Evolutionary conservation across 2,888 invertebrate genomes (phyloP).

Genomic region (Xiphydria camelus): DNA sequence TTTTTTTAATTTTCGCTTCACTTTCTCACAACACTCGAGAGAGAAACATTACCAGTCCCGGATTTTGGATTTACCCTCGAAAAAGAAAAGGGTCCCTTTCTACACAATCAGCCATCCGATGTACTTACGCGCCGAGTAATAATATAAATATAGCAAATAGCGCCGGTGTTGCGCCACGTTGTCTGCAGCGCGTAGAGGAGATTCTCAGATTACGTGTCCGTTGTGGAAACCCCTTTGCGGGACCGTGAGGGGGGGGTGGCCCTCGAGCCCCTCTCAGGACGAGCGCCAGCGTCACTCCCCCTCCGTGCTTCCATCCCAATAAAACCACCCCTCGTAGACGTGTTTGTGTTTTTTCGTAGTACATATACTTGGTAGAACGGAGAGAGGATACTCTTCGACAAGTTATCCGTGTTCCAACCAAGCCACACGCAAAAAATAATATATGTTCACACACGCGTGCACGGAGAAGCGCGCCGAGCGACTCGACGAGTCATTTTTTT

Average conservation of each 20-base stretch:
- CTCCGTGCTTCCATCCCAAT: not conserved
- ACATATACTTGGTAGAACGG: conserved; percentile 30
- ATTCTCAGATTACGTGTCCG: conserved; percentile 2
- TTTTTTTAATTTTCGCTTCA: conserved; percentile 9
- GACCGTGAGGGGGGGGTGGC: too few species aligned
- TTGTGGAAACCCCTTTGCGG: too few species aligned
- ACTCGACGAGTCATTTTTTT: too few species aligned
- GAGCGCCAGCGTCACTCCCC: not conserved
- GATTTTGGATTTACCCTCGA: too few species aligned
- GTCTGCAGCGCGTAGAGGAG: conserved; percentile 47
- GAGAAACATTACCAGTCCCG: too few species aligned
- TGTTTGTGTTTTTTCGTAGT: conserved; percentile 40
- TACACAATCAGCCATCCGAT: too few species aligned
- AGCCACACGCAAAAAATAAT: conserved; percentile 19
- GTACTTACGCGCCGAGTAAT: too few species aligned
- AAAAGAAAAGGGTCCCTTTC: too few species aligned
- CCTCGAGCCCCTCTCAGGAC: conserved; percentile 5
- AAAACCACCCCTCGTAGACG: conserved; percentile 47
- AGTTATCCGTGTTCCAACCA: conserved; percentile 26
- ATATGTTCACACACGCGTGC: conserved; percentile 24
- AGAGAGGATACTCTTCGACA: conserved; percentile 34
- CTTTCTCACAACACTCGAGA: not conserved
- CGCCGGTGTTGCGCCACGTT: conserved; percentile 53
- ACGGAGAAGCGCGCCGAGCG: too few species aligned
- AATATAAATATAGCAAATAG: too few species aligned